phyloP scores from a whole-genome alignment of 2,888 invertebrate species.

The Eucera pruinosa region DNA sequence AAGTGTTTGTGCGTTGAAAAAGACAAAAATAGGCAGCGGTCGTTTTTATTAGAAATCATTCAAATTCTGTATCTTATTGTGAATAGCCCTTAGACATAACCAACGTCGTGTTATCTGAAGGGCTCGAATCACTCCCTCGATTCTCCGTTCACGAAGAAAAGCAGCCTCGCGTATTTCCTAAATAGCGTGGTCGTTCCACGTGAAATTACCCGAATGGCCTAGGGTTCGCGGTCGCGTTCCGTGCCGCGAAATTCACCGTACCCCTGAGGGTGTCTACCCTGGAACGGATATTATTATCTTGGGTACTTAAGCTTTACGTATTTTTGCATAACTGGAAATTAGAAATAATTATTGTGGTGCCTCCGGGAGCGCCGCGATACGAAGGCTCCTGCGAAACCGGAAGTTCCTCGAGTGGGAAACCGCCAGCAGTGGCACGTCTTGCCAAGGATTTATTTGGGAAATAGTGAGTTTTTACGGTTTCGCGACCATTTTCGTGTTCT shows the following conservation, averaged over 20 bases:
- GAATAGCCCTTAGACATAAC: no score
- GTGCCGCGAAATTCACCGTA: slow-evolving; percentile 70
- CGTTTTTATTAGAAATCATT: no score
- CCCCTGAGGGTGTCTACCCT: slow-evolving; percentile 67
- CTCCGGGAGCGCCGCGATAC: slow-evolving; percentile 61
- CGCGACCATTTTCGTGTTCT: slow-evolving; percentile 2
- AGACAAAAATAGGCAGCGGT: no score
- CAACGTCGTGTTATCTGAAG: slow-evolving; percentile 3
- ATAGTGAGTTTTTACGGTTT: slow-evolving; percentile 44
- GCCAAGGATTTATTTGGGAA: slow-evolving; percentile 33
- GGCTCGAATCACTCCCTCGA: slow-evolving; percentile 7
- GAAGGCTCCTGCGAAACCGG: slow-evolving; percentile 7
- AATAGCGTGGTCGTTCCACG: slow-evolving; percentile 45
- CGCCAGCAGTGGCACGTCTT: slow-evolving; percentile 15
- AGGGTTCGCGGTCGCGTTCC: slow-evolving; percentile 56
- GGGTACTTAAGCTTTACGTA: slow-evolving; percentile 77
- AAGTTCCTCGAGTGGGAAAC: background rate
- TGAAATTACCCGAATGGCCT: slow-evolving; percentile 52
- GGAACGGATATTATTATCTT: slow-evolving; percentile 76
- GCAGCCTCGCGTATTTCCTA: slow-evolving; percentile 22
- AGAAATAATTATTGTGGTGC: slow-evolving; percentile 79
- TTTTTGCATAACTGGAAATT: slow-evolving; percentile 81
- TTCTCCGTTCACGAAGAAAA: slow-evolving; percentile 33
- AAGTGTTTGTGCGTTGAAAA: no score
- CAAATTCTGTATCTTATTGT: no score